Evolutionary conservation across 2,113 vertebrate genomes (phyloP).

Genomic region (Meriones unguiculatus): DNA sequence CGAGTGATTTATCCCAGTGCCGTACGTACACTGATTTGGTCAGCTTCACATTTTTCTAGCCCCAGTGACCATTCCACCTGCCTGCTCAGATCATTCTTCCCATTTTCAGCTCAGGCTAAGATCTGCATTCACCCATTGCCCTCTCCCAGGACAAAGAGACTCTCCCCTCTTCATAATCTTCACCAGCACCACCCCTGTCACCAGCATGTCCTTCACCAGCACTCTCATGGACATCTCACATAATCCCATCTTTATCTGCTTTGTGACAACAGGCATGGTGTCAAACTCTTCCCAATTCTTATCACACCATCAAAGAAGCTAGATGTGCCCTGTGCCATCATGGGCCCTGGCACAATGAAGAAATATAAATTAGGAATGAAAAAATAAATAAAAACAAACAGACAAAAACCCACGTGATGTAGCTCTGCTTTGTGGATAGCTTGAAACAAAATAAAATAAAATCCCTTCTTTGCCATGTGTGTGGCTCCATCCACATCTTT

Average conservation of each 20-base stretch:
- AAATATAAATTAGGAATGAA: neutral
- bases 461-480: neutral
- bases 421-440: rapidly evolving
- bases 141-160: neutral
- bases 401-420: neutral
- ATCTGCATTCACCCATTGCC: neutral
- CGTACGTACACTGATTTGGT: neutral
- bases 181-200: neutral
- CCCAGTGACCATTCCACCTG: neutral
- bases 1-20: rapidly evolving
- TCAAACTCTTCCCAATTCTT: neutral
- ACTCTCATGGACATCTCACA: neutral
- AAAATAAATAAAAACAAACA: neutral
- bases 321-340: neutral
- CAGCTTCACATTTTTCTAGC: neutral
- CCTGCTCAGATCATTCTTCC: neutral
- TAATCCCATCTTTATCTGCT: neutral
- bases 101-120: neutral
- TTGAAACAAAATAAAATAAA: neutral
- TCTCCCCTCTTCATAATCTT: neutral
- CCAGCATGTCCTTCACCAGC: neutral
- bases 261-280: neutral
- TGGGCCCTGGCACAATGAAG: neutral
- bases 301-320: neutral
- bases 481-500: neutral